Evolutionary conservation across 2,113 vertebrate species (phyloP).

Genomic region (Falco punctatus): DNA sequence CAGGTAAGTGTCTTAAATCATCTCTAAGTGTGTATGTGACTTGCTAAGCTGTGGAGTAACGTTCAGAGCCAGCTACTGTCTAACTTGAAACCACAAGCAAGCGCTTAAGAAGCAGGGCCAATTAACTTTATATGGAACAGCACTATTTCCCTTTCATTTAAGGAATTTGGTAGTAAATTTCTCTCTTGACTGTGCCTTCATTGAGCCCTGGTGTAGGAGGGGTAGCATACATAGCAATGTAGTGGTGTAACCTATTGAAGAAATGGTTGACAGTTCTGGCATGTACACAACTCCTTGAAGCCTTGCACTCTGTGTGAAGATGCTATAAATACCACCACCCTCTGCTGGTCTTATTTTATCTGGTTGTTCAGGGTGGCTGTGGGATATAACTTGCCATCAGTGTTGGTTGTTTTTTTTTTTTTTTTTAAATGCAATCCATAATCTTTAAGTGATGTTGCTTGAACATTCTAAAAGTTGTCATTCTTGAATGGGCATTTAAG

Average conservation of each 20-base stretch:
- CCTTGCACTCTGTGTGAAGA: background rate
- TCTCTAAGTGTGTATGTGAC: background rate
- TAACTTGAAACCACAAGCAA: background rate
- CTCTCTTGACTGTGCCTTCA: background rate
- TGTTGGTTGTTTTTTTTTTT: background rate
- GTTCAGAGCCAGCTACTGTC: background rate
- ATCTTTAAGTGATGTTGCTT: background rate
- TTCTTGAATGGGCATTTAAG: background rate
- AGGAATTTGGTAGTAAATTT: constrained; percentile 10
- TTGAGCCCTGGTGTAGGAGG: background rate
- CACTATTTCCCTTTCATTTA: background rate
- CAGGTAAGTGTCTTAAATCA: constrained; percentile 71
- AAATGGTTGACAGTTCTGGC: background rate
- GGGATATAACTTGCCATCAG: background rate
- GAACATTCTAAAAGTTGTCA: background rate
- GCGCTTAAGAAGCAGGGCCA: background rate
- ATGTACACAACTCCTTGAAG: background rate
- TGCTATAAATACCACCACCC: constrained; percentile 35
- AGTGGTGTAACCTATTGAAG: constrained; percentile 7
- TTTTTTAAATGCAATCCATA: background rate
- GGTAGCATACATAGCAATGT: background rate
- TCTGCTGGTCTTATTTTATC: background rate
- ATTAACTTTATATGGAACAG: background rate
- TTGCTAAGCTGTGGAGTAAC: background rate
- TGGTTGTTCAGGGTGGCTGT: background rate